A percentile compares a stretch with the other conserved stretches of the same genome.
Evolutionary conservation across 2,113 vertebrate genomes (phyloP).

Genomic region (Vidua macroura): DNA sequence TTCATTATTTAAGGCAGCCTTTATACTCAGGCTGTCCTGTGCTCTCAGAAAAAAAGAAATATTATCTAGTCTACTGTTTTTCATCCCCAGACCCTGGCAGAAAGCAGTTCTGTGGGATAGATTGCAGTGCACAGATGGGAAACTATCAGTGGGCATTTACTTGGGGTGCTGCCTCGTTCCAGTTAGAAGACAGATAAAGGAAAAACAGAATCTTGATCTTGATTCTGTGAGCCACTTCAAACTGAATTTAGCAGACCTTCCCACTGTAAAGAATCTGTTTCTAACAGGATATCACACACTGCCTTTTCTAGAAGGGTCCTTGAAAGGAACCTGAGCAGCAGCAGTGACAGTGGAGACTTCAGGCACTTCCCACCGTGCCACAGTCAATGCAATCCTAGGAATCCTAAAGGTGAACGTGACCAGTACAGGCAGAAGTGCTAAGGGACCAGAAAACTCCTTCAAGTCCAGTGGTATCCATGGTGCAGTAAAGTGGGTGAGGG

Average conservation of each 20-base stretch:
- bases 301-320: not conserved
- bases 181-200: not conserved
- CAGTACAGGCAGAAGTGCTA: not conserved
- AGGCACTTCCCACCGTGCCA: not conserved
- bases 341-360: not conserved
- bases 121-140: not conserved
- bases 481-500: not conserved
- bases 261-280: not conserved
- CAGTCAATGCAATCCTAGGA: not conserved
- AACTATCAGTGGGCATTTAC: not conserved
- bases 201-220: not conserved
- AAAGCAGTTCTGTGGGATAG: not conserved
- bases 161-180: not conserved
- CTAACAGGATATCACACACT: not conserved
- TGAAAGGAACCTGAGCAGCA: not conserved
- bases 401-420: not conserved
- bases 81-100: not conserved
- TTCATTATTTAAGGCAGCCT: not conserved
- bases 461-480: not conserved
- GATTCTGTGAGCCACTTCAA: not conserved
- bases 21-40: not conserved
- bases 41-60: not conserved
- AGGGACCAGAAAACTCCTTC: not conserved
- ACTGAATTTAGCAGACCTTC: not conserved
- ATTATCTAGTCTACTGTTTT: constrained; percentile 22